Conservation (phyloP, 2,888 invertebrate species). For the Alloplasta piceator region DNA sequence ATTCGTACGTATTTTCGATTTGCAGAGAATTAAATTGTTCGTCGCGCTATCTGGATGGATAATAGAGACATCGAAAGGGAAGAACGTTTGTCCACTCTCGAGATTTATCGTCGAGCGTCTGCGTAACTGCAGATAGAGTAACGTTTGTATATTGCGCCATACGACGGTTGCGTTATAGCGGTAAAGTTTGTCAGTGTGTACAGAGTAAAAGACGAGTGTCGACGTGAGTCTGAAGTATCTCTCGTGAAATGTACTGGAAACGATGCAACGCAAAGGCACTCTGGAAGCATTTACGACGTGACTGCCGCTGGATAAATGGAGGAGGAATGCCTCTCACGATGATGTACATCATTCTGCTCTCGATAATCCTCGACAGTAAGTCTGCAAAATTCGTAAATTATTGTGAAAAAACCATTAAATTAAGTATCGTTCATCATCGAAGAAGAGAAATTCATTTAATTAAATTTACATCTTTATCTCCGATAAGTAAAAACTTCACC, state of each 20-base stretch:
- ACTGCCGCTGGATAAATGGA: conserved; percentile 67
- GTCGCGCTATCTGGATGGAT: conserved; percentile 30
- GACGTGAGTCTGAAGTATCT: conserved; percentile 62
- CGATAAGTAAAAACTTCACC: no score
- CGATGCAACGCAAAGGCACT: conserved; percentile 73
- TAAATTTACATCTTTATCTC: no score
- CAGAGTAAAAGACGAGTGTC: conserved; percentile 46
- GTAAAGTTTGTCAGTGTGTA: conserved; percentile 21
- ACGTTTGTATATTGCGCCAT: conserved; percentile 2
- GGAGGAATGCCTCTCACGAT: conserved; percentile 70
- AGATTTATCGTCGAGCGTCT: conserved; percentile 43
- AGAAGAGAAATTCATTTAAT: no score
- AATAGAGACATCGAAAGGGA: conserved; percentile 41
- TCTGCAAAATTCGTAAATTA: conserved; percentile 22
- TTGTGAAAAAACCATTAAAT: no score
- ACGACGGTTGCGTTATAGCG: conserved; percentile 2
- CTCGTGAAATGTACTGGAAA: conserved; percentile 77
- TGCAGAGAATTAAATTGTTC: background rate
- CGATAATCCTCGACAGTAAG: conserved; percentile 76
- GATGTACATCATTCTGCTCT: conserved; percentile 74
- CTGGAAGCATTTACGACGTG: conserved; percentile 72
- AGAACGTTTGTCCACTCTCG: conserved; percentile 29
- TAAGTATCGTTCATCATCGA: no score
- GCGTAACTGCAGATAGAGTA: background rate
- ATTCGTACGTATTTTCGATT: no score